Conservation (phyloP, 1,140 invertebrate species). For the Dysdera silvatica region DNA sequence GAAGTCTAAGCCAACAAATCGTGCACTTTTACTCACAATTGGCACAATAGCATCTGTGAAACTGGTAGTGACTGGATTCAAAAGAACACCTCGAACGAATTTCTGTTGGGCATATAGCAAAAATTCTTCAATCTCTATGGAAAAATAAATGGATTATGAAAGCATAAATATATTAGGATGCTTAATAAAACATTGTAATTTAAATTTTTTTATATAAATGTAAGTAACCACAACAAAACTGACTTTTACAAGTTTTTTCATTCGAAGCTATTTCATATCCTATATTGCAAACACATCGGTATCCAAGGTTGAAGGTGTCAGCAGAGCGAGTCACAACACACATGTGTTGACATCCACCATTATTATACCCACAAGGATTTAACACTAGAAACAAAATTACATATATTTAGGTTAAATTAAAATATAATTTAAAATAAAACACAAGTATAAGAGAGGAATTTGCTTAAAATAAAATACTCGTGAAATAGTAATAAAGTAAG, state of each 20-base stretch:
- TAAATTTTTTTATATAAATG: background rate
- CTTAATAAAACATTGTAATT: background rate
- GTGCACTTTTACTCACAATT: constrained; percentile 72
- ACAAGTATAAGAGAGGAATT: background rate
- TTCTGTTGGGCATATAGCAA: constrained; percentile 95
- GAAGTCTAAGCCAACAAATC: constrained; percentile 96
- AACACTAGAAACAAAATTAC: constrained; percentile 46
- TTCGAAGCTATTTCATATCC: constrained; percentile 71
- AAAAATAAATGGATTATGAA: background rate
- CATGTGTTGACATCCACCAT: constrained; percentile 89
- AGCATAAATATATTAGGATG: background rate
- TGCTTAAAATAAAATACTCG: too few relatives aligned
- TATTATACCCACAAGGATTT: constrained; percentile 84
- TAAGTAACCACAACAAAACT: constrained; percentile 37
- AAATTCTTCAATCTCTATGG: constrained; percentile 73
- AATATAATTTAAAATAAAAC: background rate
- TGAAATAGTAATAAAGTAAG: too few relatives aligned
- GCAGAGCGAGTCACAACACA: constrained; percentile 77
- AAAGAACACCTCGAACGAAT: constrained; percentile 88
- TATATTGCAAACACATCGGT: constrained; percentile 86
- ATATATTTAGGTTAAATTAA: background rate
- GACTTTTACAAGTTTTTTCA: constrained; percentile 69
- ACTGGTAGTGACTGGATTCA: constrained; percentile 77
- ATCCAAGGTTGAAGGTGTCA: constrained; percentile 72
- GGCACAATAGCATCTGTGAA: constrained; percentile 84